A percentile compares a stretch with the other conserved stretches of the same genome.
These are phyloP conservation scores for Gymnoscelis rufifasciata DNA, from an alignment of 2,888 invertebrate species.

Conservation along the genomic window DNA sequence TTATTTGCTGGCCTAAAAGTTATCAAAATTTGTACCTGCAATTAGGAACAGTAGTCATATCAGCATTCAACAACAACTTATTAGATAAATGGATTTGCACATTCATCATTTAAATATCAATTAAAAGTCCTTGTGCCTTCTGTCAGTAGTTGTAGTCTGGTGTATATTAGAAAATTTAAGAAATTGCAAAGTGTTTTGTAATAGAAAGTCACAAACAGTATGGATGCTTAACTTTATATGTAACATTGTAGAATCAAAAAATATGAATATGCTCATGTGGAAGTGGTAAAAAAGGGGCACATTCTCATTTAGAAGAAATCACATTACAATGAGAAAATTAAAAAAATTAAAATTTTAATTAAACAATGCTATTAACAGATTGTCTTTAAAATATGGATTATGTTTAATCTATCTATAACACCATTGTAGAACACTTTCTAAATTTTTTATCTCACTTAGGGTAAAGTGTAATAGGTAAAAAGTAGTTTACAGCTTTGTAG, in stretches of 20 bases:
- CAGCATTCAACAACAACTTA: constrained; percentile 2
- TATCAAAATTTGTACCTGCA: neutral
- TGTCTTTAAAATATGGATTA: neutral
- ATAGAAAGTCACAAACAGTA: too few relatives aligned
- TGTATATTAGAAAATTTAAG: constrained; percentile 3
- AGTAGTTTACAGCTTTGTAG: constrained; percentile 27
- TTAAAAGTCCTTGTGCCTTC: constrained; percentile 38
- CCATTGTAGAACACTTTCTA: constrained; percentile 2
- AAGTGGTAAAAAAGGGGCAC: too few relatives aligned
- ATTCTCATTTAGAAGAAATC: too few relatives aligned
- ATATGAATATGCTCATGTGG: too few relatives aligned
- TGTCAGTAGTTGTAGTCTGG: constrained; percentile 15
- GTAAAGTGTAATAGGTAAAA: constrained; percentile 17
- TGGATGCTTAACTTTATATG: too few relatives aligned
- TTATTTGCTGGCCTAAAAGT: constrained; percentile 8
- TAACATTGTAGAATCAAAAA: too few relatives aligned
- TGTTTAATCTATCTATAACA: neutral
- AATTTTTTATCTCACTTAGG: constrained; percentile 16
- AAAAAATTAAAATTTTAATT: too few relatives aligned
- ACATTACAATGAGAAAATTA: too few relatives aligned
- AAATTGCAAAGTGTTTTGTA: constrained; percentile 5
- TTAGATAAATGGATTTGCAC: neutral
- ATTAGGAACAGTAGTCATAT: constrained; percentile 7
- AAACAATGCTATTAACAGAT: neutral
- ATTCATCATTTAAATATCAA: constrained; percentile 3